Percentiles rank a stretch among this genome's conserved stretches.
Evolutionary conservation across 2,888 invertebrate species (phyloP).

Genomic region (Melieria picta): DNA sequence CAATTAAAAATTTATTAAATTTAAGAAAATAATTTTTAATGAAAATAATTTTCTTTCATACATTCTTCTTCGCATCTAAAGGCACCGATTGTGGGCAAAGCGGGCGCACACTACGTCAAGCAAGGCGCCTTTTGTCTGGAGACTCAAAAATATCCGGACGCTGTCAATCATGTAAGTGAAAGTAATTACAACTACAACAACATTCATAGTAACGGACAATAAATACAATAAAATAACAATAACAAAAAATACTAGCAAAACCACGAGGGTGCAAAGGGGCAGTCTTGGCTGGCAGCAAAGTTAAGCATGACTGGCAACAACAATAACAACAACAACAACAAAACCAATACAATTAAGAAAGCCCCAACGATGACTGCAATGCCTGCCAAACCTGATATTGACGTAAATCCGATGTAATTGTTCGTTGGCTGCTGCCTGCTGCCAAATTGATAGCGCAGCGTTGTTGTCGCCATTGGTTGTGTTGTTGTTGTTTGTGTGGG

Average conservation of each 20-base stretch:
- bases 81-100: slow-evolving; percentile 74
- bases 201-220: background rate
- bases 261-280: background rate
- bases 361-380: too few relatives aligned
- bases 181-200: background rate
- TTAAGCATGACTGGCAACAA: too few relatives aligned
- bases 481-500: too few relatives aligned
- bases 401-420: too few relatives aligned
- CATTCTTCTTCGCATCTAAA: slow-evolving; percentile 14
- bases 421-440: too few relatives aligned
- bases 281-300: background rate
- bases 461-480: too few relatives aligned
- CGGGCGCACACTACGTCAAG: slow-evolving; percentile 74
- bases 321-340: too few relatives aligned
- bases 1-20: background rate
- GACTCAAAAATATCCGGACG: slow-evolving; percentile 93
- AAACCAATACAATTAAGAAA: too few relatives aligned
- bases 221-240: background rate
- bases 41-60: background rate
- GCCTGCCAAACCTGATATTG: too few relatives aligned
- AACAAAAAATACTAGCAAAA: background rate
- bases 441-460: too few relatives aligned
- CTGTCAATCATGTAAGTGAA: slow-evolving; percentile 79
- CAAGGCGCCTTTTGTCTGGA: slow-evolving; percentile 89
- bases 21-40: background rate